phyloP scores from a whole-genome alignment of 2,113 vertebrate species.

The Dunckerocampus dactyliophorus region DNA sequence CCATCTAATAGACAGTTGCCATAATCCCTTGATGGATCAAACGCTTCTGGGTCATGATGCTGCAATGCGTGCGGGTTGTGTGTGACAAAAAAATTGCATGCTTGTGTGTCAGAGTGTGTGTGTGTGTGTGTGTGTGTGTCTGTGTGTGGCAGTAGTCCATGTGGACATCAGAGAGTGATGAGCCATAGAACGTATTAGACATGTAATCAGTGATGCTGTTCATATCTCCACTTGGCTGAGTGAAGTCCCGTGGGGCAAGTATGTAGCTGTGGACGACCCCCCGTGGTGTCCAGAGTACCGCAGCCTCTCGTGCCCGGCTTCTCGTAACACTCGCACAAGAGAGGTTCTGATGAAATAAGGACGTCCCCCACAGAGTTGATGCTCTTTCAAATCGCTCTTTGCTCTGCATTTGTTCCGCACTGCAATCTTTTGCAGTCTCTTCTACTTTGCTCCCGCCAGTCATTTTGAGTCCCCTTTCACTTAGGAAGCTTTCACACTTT shows the following conservation, averaged over 20 bases:
- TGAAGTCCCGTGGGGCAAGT: conserved; percentile 51
- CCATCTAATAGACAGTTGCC: conserved; percentile 44
- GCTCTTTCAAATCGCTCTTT: conserved; percentile 51
- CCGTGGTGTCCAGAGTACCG: conserved; percentile 15
- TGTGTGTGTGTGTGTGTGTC: conserved; percentile 2
- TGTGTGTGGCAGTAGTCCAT: conserved; percentile 15
- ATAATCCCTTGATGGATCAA: conserved; percentile 36
- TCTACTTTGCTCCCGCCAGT: conserved; percentile 24
- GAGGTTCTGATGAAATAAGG: conserved; percentile 45
- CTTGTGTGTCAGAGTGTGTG: not conserved
- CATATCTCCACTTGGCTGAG: conserved; percentile 55
- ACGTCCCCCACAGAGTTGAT: conserved; percentile 42
- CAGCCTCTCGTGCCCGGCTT: conserved; percentile 33
- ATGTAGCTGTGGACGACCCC: conserved; percentile 34
- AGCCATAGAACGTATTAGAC: conserved; percentile 55
- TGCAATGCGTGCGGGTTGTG: conserved; percentile 1
- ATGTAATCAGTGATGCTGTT: conserved; percentile 60
- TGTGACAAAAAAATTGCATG: not conserved
- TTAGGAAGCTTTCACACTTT: conserved; percentile 2
- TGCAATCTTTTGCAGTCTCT: conserved; percentile 40
- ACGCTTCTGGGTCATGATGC: conserved; percentile 14
- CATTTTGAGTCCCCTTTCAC: conserved; percentile 30
- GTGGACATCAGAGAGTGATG: conserved; percentile 53
- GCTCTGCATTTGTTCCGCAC: conserved; percentile 21
- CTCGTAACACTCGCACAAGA: conserved; percentile 31